Conservation (phyloP, 1,140 invertebrate genomes). For the Drosophila azteca region DNA sequence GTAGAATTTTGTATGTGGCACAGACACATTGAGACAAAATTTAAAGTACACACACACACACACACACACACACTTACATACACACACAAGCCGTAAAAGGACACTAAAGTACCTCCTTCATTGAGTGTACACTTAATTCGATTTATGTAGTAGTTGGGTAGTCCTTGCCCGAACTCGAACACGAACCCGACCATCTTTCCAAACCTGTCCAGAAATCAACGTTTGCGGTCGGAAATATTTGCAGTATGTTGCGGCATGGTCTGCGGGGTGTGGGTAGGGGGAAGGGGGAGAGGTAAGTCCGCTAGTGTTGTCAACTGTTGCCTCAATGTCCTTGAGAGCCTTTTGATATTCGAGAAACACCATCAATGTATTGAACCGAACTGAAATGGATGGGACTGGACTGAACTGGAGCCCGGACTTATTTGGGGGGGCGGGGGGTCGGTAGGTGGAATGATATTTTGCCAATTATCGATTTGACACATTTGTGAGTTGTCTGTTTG, state of each 20-base stretch:
- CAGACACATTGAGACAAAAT: conserved; percentile 43
- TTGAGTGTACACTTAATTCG: conserved; percentile 73
- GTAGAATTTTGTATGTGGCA: conserved; percentile 70
- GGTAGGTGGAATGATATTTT: conserved; percentile 30
- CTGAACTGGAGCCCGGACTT: conserved; percentile 5
- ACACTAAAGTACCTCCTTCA: conserved; percentile 70
- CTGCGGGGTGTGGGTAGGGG: too few relatives aligned
- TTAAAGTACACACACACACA: conserved; percentile 44
- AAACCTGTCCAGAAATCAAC: conserved; percentile 9
- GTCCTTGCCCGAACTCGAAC: background rate
- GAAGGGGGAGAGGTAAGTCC: too few relatives aligned
- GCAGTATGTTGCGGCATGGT: too few relatives aligned
- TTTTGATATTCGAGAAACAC: conserved; percentile 12
- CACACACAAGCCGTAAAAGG: conserved; percentile 36
- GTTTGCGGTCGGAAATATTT: background rate
- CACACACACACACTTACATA: background rate
- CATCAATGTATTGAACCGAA: too few relatives aligned
- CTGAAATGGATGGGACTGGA: background rate
- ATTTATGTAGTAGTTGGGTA: conserved; percentile 59
- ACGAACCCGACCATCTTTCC: too few relatives aligned
- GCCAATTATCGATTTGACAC: conserved; percentile 81
- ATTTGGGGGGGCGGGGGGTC: too few relatives aligned
- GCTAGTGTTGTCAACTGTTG: conserved; percentile 32
- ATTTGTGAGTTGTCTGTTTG: conserved; percentile 50
- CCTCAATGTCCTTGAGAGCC: conserved; percentile 26